These are phyloP conservation scores for Drosophila parthenogenetica DNA, from an alignment of 2,888 invertebrate species.

Conservation along the genomic window DNA sequence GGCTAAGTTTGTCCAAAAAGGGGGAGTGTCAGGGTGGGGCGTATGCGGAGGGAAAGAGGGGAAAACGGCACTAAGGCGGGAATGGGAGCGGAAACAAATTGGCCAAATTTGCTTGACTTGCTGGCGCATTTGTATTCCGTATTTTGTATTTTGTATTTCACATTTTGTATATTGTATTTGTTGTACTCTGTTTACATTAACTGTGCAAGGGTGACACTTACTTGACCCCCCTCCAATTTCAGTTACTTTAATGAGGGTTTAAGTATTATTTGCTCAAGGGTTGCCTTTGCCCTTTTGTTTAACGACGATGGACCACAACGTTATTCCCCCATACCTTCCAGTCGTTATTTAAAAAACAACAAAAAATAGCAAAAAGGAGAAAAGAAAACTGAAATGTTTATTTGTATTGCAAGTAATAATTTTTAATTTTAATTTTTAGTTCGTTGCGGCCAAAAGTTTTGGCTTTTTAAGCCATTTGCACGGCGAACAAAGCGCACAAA, in stretches of 20 bases:
- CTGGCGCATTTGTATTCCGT: conserved; percentile 63
- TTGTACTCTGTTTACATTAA: conserved; percentile 76
- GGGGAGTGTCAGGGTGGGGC: not conserved
- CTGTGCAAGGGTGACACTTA: conserved; percentile 77
- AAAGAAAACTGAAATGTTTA: conserved; percentile 36
- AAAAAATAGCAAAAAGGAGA: conserved; percentile 17
- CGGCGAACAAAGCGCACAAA: conserved; percentile 9
- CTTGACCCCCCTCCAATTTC: conserved; percentile 22
- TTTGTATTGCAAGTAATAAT: conserved; percentile 71
- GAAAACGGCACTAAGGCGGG: conserved; percentile 10
- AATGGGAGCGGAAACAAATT: conserved; percentile 63
- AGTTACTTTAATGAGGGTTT: conserved; percentile 78
- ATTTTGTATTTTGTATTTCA: conserved; percentile 20
- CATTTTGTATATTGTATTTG: conserved; percentile 42
- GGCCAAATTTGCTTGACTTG: conserved; percentile 80
- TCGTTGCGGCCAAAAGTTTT: conserved; percentile 51
- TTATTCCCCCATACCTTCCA: conserved; percentile 56
- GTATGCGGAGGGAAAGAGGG: not conserved
- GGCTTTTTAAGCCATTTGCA: conserved; percentile 38
- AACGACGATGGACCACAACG: conserved; percentile 44
- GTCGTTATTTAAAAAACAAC: conserved; percentile 53
- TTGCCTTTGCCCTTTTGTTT: conserved; percentile 75
- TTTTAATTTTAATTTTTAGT: conserved; percentile 80
- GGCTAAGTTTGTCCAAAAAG: not conserved
- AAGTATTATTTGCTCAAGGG: conserved; percentile 79